Conservation (phyloP, 2,888 invertebrate genomes). For the Papilio gigon region DNA sequence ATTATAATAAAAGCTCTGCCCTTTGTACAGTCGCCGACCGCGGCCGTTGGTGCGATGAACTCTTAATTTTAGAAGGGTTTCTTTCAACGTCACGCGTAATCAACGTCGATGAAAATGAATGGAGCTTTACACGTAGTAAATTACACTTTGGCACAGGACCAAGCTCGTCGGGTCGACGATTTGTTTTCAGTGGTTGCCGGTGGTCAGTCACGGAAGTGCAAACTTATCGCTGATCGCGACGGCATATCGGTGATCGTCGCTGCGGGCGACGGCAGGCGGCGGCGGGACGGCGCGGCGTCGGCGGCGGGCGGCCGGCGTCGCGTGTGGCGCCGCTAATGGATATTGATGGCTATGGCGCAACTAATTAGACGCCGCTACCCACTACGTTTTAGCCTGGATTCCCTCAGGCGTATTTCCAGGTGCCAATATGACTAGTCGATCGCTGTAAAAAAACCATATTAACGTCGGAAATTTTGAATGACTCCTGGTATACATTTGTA, state of each 20-base stretch:
- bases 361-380: conserved; percentile 70
- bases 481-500: background rate
- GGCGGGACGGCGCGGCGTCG: conserved; percentile 47
- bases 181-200: conserved; percentile 17
- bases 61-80: conserved; percentile 19
- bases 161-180: conserved; percentile 14
- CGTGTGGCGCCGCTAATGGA: conserved; percentile 81
- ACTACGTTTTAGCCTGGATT: conserved; percentile 57
- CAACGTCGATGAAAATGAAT: conserved; percentile 24
- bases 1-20: conserved; percentile 66
- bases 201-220: conserved; percentile 61
- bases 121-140: conserved; percentile 28
- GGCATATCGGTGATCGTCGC: conserved; percentile 64
- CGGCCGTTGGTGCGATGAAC: conserved; percentile 42
- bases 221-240: conserved; percentile 65
- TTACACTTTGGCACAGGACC: conserved; percentile 34
- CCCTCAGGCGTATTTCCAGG: conserved; percentile 57
- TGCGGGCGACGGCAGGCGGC: conserved; percentile 51
- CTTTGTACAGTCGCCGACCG: conserved; percentile 51
- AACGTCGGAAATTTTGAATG: background rate
- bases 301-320: conserved; percentile 58
- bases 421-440: conserved; percentile 45
- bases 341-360: conserved; percentile 78
- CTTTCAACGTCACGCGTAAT: conserved; percentile 22
- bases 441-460: conserved; percentile 9